A percentile compares a stretch with the other conserved stretches of the same genome.
Conservation (phyloP, 2,888 invertebrate species). For the Himalopsyche tibetana region DNA sequence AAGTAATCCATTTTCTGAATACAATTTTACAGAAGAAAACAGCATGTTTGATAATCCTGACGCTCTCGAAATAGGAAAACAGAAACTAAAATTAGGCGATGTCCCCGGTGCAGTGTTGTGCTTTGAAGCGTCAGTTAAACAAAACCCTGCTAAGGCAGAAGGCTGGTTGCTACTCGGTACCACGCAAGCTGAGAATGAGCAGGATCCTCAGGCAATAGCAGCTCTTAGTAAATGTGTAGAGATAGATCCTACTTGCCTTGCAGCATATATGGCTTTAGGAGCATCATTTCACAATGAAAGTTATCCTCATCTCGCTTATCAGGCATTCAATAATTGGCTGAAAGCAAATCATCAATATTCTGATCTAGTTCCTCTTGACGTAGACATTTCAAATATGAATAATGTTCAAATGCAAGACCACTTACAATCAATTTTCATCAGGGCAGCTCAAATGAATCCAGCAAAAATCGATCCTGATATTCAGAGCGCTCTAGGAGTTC, state of each 20-base stretch:
- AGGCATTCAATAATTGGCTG: slow-evolving; percentile 87
- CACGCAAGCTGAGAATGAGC: slow-evolving; percentile 98
- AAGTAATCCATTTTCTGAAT: slow-evolving; percentile 79
- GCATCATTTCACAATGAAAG: slow-evolving; percentile 98
- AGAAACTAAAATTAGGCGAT: slow-evolving; percentile 89
- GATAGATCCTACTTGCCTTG: slow-evolving; percentile 86
- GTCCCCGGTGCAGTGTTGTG: slow-evolving; percentile 96
- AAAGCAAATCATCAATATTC: slow-evolving; percentile 88
- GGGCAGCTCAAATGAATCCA: slow-evolving; percentile 87
- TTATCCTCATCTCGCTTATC: slow-evolving; percentile 91
- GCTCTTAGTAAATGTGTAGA: slow-evolving; percentile 91
- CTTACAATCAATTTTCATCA: slow-evolving; percentile 85
- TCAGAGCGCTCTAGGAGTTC: slow-evolving; percentile 94
- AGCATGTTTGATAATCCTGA: slow-evolving; percentile 86
- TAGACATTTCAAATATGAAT: slow-evolving; percentile 72
- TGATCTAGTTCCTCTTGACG: slow-evolving; percentile 80
- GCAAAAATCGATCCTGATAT: slow-evolving; percentile 90
- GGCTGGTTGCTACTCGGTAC: slow-evolving; percentile 93
- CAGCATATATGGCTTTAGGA: slow-evolving; percentile 92
- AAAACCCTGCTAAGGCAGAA: slow-evolving; percentile 86
- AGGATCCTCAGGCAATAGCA: slow-evolving; percentile 94
- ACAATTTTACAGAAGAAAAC: slow-evolving; percentile 90
- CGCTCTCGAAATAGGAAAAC: slow-evolving; percentile 91
- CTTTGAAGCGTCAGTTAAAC: slow-evolving; percentile 96
- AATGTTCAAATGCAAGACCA: slow-evolving; percentile 76